phyloP scores from a whole-genome alignment of 2,888 invertebrate species.

The Acleris sparsana region DNA sequence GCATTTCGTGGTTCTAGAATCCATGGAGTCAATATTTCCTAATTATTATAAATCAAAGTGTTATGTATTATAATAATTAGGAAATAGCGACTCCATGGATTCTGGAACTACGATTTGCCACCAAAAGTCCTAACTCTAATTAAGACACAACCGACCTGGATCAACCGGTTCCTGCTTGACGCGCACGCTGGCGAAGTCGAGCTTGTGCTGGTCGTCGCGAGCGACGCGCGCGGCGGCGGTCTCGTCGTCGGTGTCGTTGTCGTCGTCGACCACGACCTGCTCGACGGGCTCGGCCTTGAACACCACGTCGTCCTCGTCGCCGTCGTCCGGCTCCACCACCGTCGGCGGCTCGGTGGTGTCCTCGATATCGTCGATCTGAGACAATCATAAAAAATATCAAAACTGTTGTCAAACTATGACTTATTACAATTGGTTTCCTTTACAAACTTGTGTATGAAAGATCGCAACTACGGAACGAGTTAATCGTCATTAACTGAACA shows the following conservation, averaged over 20 bases:
- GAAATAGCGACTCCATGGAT: too few species aligned
- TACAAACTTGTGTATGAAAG: too few species aligned
- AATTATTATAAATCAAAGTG: too few species aligned
- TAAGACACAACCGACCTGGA: constrained; percentile 70
- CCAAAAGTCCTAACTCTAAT: too few species aligned
- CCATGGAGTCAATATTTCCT: too few species aligned
- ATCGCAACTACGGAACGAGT: too few species aligned
- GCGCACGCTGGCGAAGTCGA: constrained; percentile 78
- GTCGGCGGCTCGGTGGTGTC: not conserved
- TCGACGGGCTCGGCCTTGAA: constrained; percentile 87
- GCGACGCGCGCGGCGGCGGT: constrained; percentile 57
- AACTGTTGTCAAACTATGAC: too few species aligned
- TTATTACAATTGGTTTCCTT: too few species aligned
- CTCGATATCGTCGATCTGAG: constrained; percentile 19
- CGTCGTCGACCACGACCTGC: constrained; percentile 86
- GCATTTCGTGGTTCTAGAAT: too few species aligned
- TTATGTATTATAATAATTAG: too few species aligned
- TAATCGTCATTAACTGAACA: too few species aligned
- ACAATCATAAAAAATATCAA: not conserved
- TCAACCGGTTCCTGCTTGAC: constrained; percentile 89
- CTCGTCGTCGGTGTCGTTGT: constrained; percentile 85
- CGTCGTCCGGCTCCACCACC: constrained; percentile 56
- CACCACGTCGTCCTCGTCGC: constrained; percentile 86
- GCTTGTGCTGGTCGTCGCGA: constrained; percentile 56
- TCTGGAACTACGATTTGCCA: too few species aligned